Evolutionary conservation across 2,797 vertebrate genomes (phyloP).

Genomic region (Champsocephalus gunnari): DNA sequence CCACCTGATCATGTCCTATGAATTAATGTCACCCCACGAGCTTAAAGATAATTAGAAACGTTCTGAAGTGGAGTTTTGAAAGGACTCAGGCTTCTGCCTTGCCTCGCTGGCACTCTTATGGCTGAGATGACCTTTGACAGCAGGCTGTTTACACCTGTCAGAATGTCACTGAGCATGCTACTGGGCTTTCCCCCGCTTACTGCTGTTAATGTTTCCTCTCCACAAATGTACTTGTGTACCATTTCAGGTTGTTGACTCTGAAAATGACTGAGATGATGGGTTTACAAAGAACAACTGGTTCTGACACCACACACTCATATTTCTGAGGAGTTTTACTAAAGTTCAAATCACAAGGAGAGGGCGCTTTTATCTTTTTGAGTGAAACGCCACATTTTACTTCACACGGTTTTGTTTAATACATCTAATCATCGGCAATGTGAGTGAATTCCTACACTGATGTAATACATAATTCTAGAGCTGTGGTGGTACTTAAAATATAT

Average conservation of each 20-base stretch:
- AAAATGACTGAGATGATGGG: constrained; percentile 38
- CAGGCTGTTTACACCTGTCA: constrained; percentile 62
- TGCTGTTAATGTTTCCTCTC: constrained; percentile 64
- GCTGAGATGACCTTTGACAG: constrained; percentile 78
- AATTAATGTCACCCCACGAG: constrained; percentile 42
- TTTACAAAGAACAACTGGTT: constrained; percentile 45
- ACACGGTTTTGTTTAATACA: background rate
- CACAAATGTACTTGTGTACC: constrained; percentile 38
- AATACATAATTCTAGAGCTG: too few species aligned
- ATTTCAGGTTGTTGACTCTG: constrained; percentile 55
- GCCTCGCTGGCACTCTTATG: constrained; percentile 53
- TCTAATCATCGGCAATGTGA: background rate
- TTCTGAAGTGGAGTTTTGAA: constrained; percentile 43
- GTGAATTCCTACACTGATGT: background rate
- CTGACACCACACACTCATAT: constrained; percentile 42
- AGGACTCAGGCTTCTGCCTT: constrained; percentile 46
- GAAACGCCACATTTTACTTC: background rate
- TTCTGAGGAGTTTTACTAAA: constrained; percentile 1
- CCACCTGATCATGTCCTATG: constrained; percentile 3
- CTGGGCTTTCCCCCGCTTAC: constrained; percentile 74
- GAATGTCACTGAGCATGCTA: constrained; percentile 68
- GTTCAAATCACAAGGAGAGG: background rate
- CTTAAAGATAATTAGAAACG: constrained; percentile 42
- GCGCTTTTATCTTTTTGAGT: background rate
- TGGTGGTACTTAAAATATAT: too few species aligned